These are phyloP conservation scores for Antechinus flavipes DNA, from an alignment of 2,113 vertebrate genomes.

Conservation along the genomic window DNA sequence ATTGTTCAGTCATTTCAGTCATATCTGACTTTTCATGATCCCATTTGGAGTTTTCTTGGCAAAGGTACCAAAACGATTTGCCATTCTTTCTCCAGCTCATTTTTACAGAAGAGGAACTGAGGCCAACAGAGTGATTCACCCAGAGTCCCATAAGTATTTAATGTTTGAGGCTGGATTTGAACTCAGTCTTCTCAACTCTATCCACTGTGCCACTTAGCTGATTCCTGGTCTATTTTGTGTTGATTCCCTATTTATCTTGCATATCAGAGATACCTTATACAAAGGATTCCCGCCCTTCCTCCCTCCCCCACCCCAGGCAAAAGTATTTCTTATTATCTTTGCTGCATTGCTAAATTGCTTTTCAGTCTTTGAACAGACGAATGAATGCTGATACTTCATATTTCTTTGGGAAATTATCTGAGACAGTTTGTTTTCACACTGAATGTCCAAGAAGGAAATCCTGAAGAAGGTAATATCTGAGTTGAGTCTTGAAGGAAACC, in stretches of 20 bases:
- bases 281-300: not conserved
- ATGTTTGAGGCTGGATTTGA: not conserved
- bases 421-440: not conserved
- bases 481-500: not conserved
- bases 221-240: not conserved
- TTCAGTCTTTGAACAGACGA: not conserved
- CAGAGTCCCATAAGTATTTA: not conserved
- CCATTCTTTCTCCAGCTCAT: not conserved
- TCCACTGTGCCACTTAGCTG: not conserved
- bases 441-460: not conserved
- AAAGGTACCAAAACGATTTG: not conserved
- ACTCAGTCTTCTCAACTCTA: not conserved
- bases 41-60: not conserved
- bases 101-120: not conserved
- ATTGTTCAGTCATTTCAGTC: not conserved
- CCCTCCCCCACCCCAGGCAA: not conserved
- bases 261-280: not conserved
- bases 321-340: not conserved
- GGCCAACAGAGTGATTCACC: not conserved
- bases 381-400: not conserved
- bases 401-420: not conserved
- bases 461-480: not conserved
- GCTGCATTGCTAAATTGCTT: not conserved
- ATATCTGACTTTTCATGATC: not conserved
- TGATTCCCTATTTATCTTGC: not conserved